phyloP scores from a whole-genome alignment of 2,113 vertebrate genomes.

The Etheostoma cragini region DNA sequence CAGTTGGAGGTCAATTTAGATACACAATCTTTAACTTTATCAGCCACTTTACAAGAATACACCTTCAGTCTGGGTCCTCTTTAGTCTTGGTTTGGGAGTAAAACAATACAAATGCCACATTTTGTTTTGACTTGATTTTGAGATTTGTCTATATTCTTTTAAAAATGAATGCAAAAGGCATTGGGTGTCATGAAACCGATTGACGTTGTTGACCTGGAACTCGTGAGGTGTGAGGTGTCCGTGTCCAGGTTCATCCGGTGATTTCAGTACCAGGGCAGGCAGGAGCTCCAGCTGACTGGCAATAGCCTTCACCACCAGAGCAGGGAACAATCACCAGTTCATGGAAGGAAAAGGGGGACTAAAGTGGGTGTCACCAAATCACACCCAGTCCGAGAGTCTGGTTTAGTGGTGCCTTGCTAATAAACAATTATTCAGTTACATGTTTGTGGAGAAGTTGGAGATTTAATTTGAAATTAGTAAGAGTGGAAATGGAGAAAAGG shows the following conservation, averaged over 20 bases:
- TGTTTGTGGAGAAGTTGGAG: background rate
- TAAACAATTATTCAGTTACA: constrained; percentile 80
- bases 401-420: constrained; percentile 82
- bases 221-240: constrained; percentile 26
- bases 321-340: constrained; percentile 85
- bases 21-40: background rate
- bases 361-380: constrained; percentile 76
- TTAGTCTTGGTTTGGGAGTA: background rate
- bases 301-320: constrained; percentile 79
- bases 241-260: constrained; percentile 68
- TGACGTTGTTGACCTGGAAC: background rate
- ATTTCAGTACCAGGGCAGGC: constrained; percentile 61
- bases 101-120: background rate
- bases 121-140: background rate
- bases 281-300: constrained; percentile 71
- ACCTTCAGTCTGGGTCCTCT: accelerated
- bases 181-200: background rate
- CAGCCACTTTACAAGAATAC: background rate
- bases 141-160: background rate
- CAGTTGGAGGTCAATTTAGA: background rate
- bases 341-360: constrained; percentile 54
- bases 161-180: background rate
- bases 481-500: background rate
- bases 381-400: constrained; percentile 78
- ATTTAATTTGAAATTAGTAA: constrained; percentile 34